Base-by-base conservation (phyloP, 2,113 vertebrate genomes). In the Neotoma lepida region DNA sequence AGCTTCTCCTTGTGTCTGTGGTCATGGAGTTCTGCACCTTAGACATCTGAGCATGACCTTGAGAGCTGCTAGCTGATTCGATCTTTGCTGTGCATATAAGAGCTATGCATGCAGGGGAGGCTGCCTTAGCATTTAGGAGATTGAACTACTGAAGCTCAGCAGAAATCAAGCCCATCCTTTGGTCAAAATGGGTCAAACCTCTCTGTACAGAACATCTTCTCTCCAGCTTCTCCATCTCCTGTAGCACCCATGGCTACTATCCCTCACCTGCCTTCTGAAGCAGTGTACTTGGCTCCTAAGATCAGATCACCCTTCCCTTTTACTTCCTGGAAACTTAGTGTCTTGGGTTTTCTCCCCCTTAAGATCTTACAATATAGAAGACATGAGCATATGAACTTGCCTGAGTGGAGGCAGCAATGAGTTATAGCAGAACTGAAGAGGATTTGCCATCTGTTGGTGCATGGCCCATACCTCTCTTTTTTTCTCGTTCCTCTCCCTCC, bases 81-180 rank as follows among this genome's bases (percentile, higher is more conserved):
- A 9, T 78, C 61, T 64, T 58, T 39, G 2, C 74, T 61, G 41
- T 63, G 17, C 20, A 2, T 0, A 9, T 0, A 9, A 20, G n/a
- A 24, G n/a, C 44, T 63, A 0, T 41, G 44, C 0, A 68, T 56
- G 22, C 28, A 68, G 30, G 30, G 71, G 6, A 17, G 64, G 14
- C 17, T 63, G 6, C 12, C 54, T 66, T 33, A 46, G 0, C 3
- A 4, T 68, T 90, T 86, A 39, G 12, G 30, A 73, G 44, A 73
- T 4, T n/a, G 24, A 58, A 61, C 6, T 64, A 54, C 33, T 35
- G 15, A 90, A 71, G 30, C 74, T 41, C 61, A 93, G 51, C 6
- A 73, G 90, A 86, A 95, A 30, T 24, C 68, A 41, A 80, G 84
- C 64, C 12, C 73, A 26, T 56, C n/a, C 0, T 54, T 41, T 80